phyloP scores from a whole-genome alignment of 2,888 invertebrate species.

The Tineola bisselliella region DNA sequence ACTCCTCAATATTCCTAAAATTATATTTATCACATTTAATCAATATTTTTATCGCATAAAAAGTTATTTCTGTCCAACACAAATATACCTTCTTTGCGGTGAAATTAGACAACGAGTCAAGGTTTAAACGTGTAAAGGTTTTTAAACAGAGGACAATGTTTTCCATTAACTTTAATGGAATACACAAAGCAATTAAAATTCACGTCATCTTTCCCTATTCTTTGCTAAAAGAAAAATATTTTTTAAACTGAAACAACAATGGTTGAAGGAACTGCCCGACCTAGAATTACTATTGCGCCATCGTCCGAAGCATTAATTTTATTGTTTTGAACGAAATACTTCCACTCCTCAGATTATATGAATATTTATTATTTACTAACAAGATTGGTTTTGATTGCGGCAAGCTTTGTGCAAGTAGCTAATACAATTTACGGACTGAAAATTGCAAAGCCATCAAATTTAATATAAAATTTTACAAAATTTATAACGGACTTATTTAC shows the following conservation, averaged over 20 bases:
- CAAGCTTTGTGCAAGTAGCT: background rate
- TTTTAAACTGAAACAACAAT: background rate
- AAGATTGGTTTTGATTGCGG: slow-evolving; percentile 8
- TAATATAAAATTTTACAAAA: background rate
- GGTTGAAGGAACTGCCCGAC: background rate
- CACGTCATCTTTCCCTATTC: slow-evolving; percentile 1
- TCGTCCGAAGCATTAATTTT: slow-evolving; percentile 1
- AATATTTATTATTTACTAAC: slow-evolving; percentile 13
- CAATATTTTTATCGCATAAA: background rate
- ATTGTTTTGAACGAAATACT: background rate
- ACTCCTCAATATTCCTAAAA: too few relatives aligned
- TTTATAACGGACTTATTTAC: too few relatives aligned
- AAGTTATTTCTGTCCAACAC: background rate
- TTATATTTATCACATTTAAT: too few relatives aligned
- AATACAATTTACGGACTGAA: slow-evolving; percentile 2
- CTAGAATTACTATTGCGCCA: background rate
- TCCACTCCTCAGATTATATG: background rate
- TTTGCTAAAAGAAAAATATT: background rate
- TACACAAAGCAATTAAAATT: slow-evolving; percentile 12
- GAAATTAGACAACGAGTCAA: slow-evolving; percentile 5
- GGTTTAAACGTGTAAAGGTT: background rate
- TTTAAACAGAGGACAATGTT: background rate
- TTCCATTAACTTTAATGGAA: slow-evolving; percentile 6
- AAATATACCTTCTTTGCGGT: background rate
- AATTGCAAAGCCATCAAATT: background rate